phyloP scores from a whole-genome alignment of 2,797 vertebrate species.

The Schizopygopsis pylzovi region DNA sequence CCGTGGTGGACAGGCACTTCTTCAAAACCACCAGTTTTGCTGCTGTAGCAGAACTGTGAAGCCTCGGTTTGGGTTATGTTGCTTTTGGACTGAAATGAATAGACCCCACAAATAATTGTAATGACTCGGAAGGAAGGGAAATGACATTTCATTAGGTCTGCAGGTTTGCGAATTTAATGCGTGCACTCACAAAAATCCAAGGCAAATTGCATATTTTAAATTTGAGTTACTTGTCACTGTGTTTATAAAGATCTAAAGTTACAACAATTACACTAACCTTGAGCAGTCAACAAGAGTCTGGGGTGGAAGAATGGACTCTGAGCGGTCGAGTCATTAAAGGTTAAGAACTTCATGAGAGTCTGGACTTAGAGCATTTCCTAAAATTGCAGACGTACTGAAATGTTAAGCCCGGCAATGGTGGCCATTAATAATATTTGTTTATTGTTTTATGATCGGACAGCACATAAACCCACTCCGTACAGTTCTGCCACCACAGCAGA shows the following conservation, averaged over 20 bases:
- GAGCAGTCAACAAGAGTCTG: background rate
- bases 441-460: constrained; percentile 41
- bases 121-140: constrained; percentile 5
- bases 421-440: constrained; percentile 49
- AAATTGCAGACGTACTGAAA: constrained; percentile 40
- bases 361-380: constrained; percentile 10
- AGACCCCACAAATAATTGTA: constrained; percentile 14
- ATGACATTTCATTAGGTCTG: constrained; percentile 34
- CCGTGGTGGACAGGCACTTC: constrained; percentile 27
- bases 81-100: constrained; percentile 33
- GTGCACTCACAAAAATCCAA: constrained; percentile 4
- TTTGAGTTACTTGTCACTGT: background rate
- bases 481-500: constrained; percentile 35
- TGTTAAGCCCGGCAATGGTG: constrained; percentile 25
- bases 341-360: constrained; percentile 11
- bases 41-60: constrained; percentile 19
- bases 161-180: constrained; percentile 21
- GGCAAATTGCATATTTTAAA: background rate
- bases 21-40: constrained; percentile 41
- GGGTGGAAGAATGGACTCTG: background rate
- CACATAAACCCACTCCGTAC: constrained; percentile 31
- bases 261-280: background rate
- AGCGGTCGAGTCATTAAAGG: constrained; percentile 1
- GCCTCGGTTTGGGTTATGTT: background rate
- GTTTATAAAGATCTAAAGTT: background rate